phyloP scores from a whole-genome alignment of 2,797 vertebrate genomes.

The Pipistrellus pipistrellus region DNA sequence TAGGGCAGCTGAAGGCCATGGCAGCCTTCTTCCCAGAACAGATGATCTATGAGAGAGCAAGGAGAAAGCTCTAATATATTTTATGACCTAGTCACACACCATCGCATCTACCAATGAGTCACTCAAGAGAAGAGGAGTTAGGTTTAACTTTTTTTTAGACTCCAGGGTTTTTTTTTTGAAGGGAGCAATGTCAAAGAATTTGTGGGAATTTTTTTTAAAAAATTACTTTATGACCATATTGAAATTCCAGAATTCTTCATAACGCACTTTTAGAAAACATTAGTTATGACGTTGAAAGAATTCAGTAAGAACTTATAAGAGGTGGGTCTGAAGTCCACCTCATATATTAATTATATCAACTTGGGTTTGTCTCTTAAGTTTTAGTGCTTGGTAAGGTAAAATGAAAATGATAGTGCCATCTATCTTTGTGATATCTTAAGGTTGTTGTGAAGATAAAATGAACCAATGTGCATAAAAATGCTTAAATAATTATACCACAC shows the following conservation, averaged over 20 bases:
- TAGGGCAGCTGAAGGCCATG: neutral
- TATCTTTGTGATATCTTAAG: conserved; percentile 17
- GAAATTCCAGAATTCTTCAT: conserved; percentile 11
- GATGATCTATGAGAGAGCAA: neutral
- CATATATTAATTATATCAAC: conserved; percentile 1
- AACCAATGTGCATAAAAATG: neutral
- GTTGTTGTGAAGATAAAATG: conserved; percentile 41
- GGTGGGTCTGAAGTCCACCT: neutral
- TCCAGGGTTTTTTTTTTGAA: conserved; percentile 5
- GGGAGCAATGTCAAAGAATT: conserved; percentile 19
- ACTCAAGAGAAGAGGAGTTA: neutral
- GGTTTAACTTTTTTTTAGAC: neutral
- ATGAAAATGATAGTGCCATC: neutral
- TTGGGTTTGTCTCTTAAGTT: conserved; percentile 15
- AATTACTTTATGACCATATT: neutral
- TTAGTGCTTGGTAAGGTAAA: conserved; percentile 41
- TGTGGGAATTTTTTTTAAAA: neutral
- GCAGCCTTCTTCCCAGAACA: neutral
- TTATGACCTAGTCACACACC: neutral
- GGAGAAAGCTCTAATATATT: neutral
- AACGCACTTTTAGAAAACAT: conserved; percentile 12
- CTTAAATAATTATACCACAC: conserved; percentile 43
- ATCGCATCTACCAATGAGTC: neutral
- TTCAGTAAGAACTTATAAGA: conserved; percentile 32
- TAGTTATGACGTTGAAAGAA: conserved; percentile 33